Percentiles rank a stretch among this genome's conserved stretches.
Evolutionary conservation across 2,888 invertebrate genomes (phyloP).

Genomic region (Ophion obscuratus): DNA sequence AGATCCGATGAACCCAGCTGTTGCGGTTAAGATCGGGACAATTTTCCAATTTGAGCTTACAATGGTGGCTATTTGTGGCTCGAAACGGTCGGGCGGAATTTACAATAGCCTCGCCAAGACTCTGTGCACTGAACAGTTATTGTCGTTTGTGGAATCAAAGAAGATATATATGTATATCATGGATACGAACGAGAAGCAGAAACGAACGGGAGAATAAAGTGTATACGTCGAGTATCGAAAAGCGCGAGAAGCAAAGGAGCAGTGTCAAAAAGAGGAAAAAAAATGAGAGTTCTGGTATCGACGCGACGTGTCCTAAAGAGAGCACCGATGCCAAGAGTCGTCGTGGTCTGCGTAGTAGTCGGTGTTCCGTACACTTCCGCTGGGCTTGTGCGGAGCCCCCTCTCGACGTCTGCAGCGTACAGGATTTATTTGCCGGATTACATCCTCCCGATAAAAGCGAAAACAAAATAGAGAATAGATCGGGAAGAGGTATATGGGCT

Average conservation of each 20-base stretch:
- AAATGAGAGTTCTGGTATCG: slow-evolving; percentile 73
- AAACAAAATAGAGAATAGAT: slow-evolving; percentile 75
- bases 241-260: slow-evolving; percentile 39
- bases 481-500: slow-evolving; percentile 49
- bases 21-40: neutral
- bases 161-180: slow-evolving; percentile 10
- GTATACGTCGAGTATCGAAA: slow-evolving; percentile 52
- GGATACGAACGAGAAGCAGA: slow-evolving; percentile 11
- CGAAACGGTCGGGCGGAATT: slow-evolving; percentile 29
- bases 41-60: slow-evolving; percentile 12
- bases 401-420: slow-evolving; percentile 74
- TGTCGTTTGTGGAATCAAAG: slow-evolving; percentile 44
- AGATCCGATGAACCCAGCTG: neutral
- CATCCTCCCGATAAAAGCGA: slow-evolving; percentile 78
- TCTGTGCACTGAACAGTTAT: slow-evolving; percentile 51
- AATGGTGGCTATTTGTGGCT: neutral
- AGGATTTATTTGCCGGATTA: slow-evolving; percentile 79
- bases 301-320: slow-evolving; percentile 71
- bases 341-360: slow-evolving; percentile 53
- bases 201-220: slow-evolving; percentile 32
- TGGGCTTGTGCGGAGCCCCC: slow-evolving; percentile 35
- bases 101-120: slow-evolving; percentile 21
- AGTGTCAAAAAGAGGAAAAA: slow-evolving; percentile 47
- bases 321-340: slow-evolving; percentile 68
- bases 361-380: slow-evolving; percentile 35